phyloP scores from a whole-genome alignment of 2,888 invertebrate species.

The Marasmarcha lunaedactyla region DNA sequence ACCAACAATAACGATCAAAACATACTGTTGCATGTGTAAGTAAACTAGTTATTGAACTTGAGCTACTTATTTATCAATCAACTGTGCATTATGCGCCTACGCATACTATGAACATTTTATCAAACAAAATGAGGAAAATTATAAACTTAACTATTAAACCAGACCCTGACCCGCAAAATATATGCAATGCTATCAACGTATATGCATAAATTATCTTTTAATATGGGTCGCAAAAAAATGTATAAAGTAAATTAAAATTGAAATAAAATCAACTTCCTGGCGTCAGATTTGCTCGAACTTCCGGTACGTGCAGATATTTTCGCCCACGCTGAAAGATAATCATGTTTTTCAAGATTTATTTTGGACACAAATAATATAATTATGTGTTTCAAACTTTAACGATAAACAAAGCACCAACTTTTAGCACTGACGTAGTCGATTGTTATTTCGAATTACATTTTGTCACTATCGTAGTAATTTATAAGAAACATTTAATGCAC shows the following conservation, averaged over 20 bases:
- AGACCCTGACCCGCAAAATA: not conserved
- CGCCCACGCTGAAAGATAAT: constrained; percentile 29
- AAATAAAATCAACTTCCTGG: constrained; percentile 6
- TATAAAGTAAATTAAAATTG: not conserved
- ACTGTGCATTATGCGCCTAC: not conserved
- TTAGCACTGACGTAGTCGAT: too few relatives aligned
- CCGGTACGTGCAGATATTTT: constrained; percentile 26
- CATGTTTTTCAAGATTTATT: not conserved
- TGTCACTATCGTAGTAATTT: too few relatives aligned
- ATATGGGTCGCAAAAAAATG: not conserved
- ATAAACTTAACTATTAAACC: not conserved
- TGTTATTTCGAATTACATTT: too few relatives aligned
- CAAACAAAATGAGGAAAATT: not conserved
- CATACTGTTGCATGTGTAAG: too few relatives aligned
- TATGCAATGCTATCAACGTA: not conserved
- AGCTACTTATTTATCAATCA: not conserved
- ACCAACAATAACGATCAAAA: too few relatives aligned
- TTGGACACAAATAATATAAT: too few relatives aligned
- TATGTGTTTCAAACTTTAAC: too few relatives aligned
- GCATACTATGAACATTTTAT: not conserved
- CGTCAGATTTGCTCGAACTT: constrained; percentile 20
- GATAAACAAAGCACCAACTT: too few relatives aligned
- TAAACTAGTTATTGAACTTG: not conserved
- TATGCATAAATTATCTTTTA: not conserved
- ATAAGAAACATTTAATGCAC: too few relatives aligned